These are phyloP conservation scores for Shinisaurus crocodilurus DNA, from an alignment of 2,113 vertebrate genomes.

Conservation along the genomic window DNA sequence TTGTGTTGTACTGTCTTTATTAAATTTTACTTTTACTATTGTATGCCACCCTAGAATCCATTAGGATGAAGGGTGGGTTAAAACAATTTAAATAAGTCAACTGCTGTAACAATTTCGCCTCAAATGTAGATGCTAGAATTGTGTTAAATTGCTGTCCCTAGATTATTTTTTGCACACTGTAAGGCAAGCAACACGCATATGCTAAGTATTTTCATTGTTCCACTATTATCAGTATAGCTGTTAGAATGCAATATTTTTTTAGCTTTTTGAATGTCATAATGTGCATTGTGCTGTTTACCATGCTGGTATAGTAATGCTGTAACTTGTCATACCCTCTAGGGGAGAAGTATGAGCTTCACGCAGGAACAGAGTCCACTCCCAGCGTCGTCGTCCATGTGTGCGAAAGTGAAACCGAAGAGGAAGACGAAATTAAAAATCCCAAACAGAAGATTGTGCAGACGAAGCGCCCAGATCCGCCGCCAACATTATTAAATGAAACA, in stretches of 20 bases:
- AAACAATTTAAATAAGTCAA: background rate
- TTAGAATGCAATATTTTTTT: background rate
- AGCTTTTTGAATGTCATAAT: background rate
- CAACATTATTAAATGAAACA: slow-evolving; percentile 78
- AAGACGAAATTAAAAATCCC: slow-evolving; percentile 79
- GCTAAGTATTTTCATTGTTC: background rate
- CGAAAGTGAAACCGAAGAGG: slow-evolving; percentile 94
- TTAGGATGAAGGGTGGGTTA: background rate
- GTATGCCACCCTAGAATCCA: background rate
- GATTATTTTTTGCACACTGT: too few species aligned
- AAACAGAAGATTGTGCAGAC: slow-evolving; percentile 96
- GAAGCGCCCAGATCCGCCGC: slow-evolving; percentile 85
- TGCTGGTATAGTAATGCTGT: background rate
- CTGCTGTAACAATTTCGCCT: background rate
- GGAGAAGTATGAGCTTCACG: slow-evolving; percentile 96
- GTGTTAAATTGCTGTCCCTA: too few species aligned
- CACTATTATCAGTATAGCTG: too few species aligned
- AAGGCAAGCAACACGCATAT: background rate
- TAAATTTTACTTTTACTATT: background rate
- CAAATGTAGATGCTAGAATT: too few species aligned
- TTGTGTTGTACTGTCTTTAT: background rate
- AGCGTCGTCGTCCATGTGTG: slow-evolving; percentile 98
- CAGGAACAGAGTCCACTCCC: slow-evolving; percentile 95
- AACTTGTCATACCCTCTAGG: slow-evolving; percentile 72
- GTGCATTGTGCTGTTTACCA: slow-evolving; percentile 28